A percentile compares a stretch with the other conserved stretches of the same genome.
These are phyloP conservation scores for Oxyteleia sp. DNA, from an alignment of 2,888 invertebrate genomes.

Conservation along the genomic window DNA sequence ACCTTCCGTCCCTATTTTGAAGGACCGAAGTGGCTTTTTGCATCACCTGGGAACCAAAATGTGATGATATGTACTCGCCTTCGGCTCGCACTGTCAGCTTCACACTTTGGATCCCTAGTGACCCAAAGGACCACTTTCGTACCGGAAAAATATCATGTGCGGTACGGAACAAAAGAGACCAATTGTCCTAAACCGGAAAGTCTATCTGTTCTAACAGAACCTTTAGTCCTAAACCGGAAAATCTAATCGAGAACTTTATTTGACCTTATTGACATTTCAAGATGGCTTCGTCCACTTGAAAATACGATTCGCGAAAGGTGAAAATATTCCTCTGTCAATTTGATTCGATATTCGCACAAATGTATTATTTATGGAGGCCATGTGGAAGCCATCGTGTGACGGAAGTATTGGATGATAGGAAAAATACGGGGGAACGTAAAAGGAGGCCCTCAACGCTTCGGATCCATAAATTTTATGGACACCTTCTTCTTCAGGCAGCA, in stretches of 20 bases:
- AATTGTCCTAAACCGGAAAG: too few relatives aligned
- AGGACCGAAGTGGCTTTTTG: too few relatives aligned
- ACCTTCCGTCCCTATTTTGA: too few relatives aligned
- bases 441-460: constrained; percentile 69
- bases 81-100: too few relatives aligned
- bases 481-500: constrained; percentile 72
- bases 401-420: constrained; percentile 51
- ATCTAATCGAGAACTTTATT: constrained; percentile 31
- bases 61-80: too few relatives aligned
- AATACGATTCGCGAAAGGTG: constrained; percentile 33
- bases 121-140: too few relatives aligned
- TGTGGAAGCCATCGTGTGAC: constrained; percentile 42
- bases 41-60: too few relatives aligned
- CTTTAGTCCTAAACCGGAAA: constrained; percentile 11
- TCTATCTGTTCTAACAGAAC: too few relatives aligned
- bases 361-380: constrained; percentile 60
- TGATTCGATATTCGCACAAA: constrained; percentile 39
- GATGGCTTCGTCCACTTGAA: constrained; percentile 40
- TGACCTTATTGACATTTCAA: constrained; percentile 36
- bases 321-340: constrained; percentile 57
- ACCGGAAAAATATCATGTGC: too few relatives aligned
- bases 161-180: too few relatives aligned
- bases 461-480: constrained; percentile 79
- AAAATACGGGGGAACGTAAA: constrained; percentile 33
- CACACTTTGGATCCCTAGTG: too few relatives aligned